A percentile compares a stretch with the other conserved stretches of the same genome.
Conservation (phyloP, 2,888 invertebrate genomes). For the Amaurobius ferox region DNA sequence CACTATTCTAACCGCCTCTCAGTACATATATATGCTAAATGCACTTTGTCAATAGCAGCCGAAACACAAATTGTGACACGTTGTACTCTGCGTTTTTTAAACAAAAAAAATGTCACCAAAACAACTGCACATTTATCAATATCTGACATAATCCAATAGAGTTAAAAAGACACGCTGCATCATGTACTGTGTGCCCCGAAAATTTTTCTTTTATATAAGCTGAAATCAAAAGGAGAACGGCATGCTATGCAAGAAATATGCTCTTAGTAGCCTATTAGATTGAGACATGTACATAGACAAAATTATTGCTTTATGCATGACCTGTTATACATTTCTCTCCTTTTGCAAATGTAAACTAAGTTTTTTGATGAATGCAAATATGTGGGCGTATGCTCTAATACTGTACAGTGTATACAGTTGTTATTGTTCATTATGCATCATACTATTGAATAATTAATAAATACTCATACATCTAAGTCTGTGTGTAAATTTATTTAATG, state of each 20-base stretch:
- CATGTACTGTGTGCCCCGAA: conserved; percentile 5
- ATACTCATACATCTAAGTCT: conserved; percentile 61
- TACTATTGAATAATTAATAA: conserved; percentile 68
- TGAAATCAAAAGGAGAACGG: background rate
- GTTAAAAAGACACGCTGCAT: conserved; percentile 40
- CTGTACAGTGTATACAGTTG: conserved; percentile 72
- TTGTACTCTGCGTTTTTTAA: background rate
- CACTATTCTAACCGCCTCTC: conserved; percentile 20
- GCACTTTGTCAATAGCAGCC: background rate
- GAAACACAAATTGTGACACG: conserved; percentile 2
- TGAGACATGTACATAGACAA: conserved; percentile 62
- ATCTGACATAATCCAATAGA: conserved; percentile 7
- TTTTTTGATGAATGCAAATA: conserved; percentile 70
- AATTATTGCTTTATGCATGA: conserved; percentile 66
- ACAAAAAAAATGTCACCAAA: conserved; percentile 12
- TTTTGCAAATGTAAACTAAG: conserved; percentile 70
- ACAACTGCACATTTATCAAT: conserved; percentile 8
- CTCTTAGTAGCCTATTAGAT: conserved; percentile 63
- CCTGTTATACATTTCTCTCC: conserved; percentile 70
- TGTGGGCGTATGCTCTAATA: conserved; percentile 65
- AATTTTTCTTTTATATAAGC: conserved; percentile 3
- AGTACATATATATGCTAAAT: conserved; percentile 4
- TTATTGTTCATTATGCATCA: conserved; percentile 72
- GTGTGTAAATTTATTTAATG: too few relatives aligned
- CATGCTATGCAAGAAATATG: conserved; percentile 37